Conservation (phyloP, 2,888 invertebrate species). For the Rhaphigaster nebulosa region DNA sequence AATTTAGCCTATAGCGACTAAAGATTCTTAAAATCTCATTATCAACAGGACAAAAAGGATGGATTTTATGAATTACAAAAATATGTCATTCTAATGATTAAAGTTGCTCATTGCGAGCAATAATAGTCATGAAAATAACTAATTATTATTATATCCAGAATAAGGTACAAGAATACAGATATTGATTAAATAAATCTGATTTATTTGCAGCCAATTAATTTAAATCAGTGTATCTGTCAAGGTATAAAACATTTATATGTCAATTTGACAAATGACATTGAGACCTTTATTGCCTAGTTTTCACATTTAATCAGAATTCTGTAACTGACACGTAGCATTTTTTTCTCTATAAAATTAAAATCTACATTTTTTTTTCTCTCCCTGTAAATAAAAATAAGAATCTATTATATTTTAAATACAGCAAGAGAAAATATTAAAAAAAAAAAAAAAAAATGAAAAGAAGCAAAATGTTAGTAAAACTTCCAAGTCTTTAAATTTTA, state of each 20-base stretch:
- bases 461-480: neutral
- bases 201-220: neutral
- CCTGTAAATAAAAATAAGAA: slow-evolving; percentile 5
- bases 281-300: neutral
- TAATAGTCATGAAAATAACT: neutral
- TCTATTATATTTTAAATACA: slow-evolving; percentile 4
- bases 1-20: neutral
- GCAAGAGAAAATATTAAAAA: neutral
- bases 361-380: neutral
- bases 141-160: neutral
- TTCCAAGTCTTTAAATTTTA: neutral
- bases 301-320: neutral
- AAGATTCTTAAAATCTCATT: too few relatives aligned
- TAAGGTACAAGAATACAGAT: slow-evolving; percentile 26
- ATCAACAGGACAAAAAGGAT: neutral
- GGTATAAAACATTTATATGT: neutral
- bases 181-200: neutral
- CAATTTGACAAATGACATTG: neutral
- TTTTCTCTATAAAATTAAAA: neutral
- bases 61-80: neutral
- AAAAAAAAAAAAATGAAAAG: neutral
- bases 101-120: neutral
- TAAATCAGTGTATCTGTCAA: neutral
- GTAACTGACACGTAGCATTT: neutral
- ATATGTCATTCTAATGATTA: too few relatives aligned